These are phyloP conservation scores for Calidris pygmaea DNA, from an alignment of 2,113 vertebrate species.

Conservation along the genomic window DNA sequence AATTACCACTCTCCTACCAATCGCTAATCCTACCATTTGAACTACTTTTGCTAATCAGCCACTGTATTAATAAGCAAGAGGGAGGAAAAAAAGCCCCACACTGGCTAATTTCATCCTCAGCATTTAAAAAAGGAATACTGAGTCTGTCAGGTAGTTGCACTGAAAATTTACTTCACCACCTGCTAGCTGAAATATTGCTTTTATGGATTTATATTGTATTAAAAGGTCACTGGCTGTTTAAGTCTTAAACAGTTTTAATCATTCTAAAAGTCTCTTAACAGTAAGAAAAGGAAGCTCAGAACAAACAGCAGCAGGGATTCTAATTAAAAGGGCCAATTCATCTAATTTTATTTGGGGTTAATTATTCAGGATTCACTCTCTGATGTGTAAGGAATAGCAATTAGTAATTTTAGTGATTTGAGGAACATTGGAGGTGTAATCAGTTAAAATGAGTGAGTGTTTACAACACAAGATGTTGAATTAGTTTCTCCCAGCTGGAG, in stretches of 20 bases:
- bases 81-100: not conserved
- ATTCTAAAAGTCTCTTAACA: slow-evolving; percentile 80
- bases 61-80: slow-evolving; percentile 49
- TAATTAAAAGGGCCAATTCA: slow-evolving; percentile 92
- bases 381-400: slow-evolving; percentile 93
- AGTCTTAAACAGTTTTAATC: slow-evolving; percentile 83
- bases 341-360: slow-evolving; percentile 93
- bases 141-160: slow-evolving; percentile 76
- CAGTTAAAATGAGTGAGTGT: slow-evolving; percentile 89
- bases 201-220: slow-evolving; percentile 81
- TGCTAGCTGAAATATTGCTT: slow-evolving; percentile 81
- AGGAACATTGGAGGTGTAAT: slow-evolving; percentile 90
- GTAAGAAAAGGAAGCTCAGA: slow-evolving; percentile 81
- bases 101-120: slow-evolving; percentile 48
- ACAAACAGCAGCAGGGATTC: slow-evolving; percentile 90
- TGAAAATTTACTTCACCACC: slow-evolving; percentile 77
- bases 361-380: slow-evolving; percentile 93
- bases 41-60: slow-evolving; percentile 51
- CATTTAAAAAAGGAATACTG: slow-evolving; percentile 61
- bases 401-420: slow-evolving; percentile 93
- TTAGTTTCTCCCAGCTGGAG: slow-evolving; percentile 81
- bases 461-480: slow-evolving; percentile 81
- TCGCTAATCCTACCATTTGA: slow-evolving; percentile 41
- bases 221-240: slow-evolving; percentile 85
- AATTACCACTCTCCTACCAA: slow-evolving; percentile 2